phyloP scores from a whole-genome alignment of 1,140 invertebrate species.

The Neodiprion lecontei region DNA sequence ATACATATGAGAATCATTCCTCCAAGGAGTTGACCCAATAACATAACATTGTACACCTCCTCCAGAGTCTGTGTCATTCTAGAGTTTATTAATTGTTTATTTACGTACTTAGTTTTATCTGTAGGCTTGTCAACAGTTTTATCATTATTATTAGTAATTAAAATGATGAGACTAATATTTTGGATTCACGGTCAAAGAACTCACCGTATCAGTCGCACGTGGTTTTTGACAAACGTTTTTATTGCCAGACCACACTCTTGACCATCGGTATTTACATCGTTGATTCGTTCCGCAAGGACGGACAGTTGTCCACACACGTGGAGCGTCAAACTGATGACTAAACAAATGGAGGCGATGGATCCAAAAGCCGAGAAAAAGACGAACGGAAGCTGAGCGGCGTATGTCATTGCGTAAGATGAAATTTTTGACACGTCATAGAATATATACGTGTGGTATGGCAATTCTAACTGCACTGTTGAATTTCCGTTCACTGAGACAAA shows the following conservation, averaged over 20 bases:
- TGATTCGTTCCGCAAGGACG: conserved; percentile 25
- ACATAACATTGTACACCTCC: conserved; percentile 13
- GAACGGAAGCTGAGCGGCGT: conserved; percentile 24
- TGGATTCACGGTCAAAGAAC: background rate
- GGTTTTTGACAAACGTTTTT: background rate
- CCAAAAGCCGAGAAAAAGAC: conserved; percentile 28
- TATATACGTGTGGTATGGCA: conserved; percentile 29
- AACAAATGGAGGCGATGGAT: conserved; percentile 26
- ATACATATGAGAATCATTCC: conserved; percentile 45
- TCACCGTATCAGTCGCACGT: background rate
- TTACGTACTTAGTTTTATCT: too few relatives aligned
- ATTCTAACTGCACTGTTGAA: conserved; percentile 23
- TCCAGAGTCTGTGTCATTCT: too few relatives aligned
- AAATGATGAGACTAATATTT: background rate
- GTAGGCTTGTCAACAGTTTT: too few relatives aligned
- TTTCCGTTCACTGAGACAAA: background rate
- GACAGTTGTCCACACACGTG: conserved; percentile 33
- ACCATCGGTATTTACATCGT: conserved; percentile 20
- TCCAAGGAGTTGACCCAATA: conserved; percentile 43
- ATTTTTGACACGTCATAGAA: conserved; percentile 25
- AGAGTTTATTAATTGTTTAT: background rate
- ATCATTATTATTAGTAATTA: too few relatives aligned
- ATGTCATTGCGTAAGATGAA: conserved; percentile 22
- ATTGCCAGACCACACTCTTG: background rate
- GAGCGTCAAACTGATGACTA: conserved; percentile 28